Evolutionary conservation across 2,797 vertebrate species (phyloP), one percentile per base, ranked within the genome.

Genomic region (Monodelphis domestica): DNA sequence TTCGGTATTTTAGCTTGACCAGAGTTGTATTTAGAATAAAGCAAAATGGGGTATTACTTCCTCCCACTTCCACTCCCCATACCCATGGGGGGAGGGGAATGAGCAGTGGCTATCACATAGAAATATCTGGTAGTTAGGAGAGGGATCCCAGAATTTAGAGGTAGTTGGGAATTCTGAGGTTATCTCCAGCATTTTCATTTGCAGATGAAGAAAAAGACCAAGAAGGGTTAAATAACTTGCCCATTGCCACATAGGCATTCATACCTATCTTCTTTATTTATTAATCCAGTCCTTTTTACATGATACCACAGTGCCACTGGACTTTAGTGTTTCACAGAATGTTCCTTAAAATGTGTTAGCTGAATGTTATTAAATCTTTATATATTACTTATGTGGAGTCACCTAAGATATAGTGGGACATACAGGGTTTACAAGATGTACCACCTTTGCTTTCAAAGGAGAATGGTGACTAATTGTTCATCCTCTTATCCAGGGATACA

Each of bases 11-110:
- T 84, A 45, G 7, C 38, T 84, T 50, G 38, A 84, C 38, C 70
- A 45, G 21, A 84, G 6, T 70, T 70, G 7, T 45, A 7, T 70
- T 70, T 50, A 78, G 21, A 78, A 78, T 78, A 78, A 78, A 45
- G 21, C 70, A 45, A 45, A 78, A 24, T 78, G 45, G 21, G 70
- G 70, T 26, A 78, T 78, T 10, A 6, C 10, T 4, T 21, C 57
- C 33, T 33, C 9, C 28, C 29, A 1, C 63, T 12, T 5, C 1
- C 33, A 38, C 38, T 9, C 21, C 38, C 30, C 30, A 12, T 30
- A 0, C 12, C 30, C 21, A 7, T 0, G 12, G 55, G n/a, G n/a
- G n/a, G n/a, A n/a, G n/a, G n/a, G n/a, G n/a, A n/a, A 45, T 50
- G 10, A 45, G 10, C 50, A 26, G 10, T 84, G 9, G 12, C 11